Percentiles rank a stretch among this genome's conserved stretches.
phyloP scores from a whole-genome alignment of 2,888 invertebrate genomes.

The Adelognathus sp. region DNA sequence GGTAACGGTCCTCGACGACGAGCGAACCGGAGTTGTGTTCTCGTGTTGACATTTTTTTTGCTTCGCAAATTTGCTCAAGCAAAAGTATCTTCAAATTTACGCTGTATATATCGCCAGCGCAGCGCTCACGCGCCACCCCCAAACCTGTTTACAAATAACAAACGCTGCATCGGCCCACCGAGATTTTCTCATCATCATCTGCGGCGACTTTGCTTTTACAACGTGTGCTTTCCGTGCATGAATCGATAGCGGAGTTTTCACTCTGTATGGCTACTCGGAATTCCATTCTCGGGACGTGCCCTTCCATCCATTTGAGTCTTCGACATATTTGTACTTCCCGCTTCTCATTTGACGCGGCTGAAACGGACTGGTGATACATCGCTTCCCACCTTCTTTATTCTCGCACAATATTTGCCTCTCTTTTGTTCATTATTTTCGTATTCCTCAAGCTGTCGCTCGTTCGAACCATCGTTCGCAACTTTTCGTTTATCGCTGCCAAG shows the following conservation, averaged over 20 bases:
- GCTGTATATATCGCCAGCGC: slow-evolving; percentile 11
- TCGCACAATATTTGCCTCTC: slow-evolving; percentile 19
- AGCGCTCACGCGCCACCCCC: slow-evolving; percentile 33
- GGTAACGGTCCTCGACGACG: slow-evolving; percentile 31
- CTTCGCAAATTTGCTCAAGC: slow-evolving; percentile 70
- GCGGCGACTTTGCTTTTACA: slow-evolving; percentile 10
- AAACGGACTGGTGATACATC: slow-evolving; percentile 52
- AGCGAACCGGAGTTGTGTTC: not conserved
- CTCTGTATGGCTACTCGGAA: not conserved
- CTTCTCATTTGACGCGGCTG: slow-evolving; percentile 6
- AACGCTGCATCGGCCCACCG: slow-evolving; percentile 16
- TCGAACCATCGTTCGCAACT: not conserved
- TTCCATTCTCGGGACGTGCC: slow-evolving; percentile 23
- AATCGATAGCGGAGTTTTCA: not conserved
- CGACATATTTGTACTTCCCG: not conserved
- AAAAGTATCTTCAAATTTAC: slow-evolving; percentile 72
- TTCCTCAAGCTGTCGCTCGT: slow-evolving; percentile 1
- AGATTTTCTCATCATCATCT: slow-evolving; percentile 22
- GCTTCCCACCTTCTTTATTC: slow-evolving; percentile 37
- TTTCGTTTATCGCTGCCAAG: slow-evolving; percentile 33
- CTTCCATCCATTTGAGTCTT: slow-evolving; percentile 49
- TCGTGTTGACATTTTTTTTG: slow-evolving; percentile 60
- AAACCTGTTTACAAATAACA: slow-evolving; percentile 60
- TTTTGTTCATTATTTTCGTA: not conserved
- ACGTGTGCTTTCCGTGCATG: not conserved